Evolutionary conservation across 1,140 invertebrate species (phyloP), one percentile per base, ranked within the genome.

Genomic region (Euura saliciscinereae): DNA sequence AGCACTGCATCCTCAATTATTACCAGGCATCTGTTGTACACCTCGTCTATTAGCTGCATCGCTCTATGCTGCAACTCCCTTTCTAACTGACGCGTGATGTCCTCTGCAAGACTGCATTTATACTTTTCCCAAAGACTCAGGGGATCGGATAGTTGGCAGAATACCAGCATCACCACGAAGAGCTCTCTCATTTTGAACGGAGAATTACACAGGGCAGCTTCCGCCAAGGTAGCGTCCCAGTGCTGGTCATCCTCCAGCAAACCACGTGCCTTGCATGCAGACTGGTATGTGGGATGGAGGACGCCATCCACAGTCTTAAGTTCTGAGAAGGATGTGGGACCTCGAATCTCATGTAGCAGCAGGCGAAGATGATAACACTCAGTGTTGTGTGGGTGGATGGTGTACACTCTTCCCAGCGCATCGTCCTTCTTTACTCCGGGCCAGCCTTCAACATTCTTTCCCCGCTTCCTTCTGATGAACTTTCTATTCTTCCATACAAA

Each of bases 351-450:
- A 76, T 80, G 69, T 76, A 89, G 79, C 69, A 89, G 78, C 68
- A 89, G 64, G 72, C 83, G 76, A 68, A 89, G 75, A 81, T 83
- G 81, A 79, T 77, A 88, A 65, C 82, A 81, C 79, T 87, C 83
- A n/a, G 71, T 73, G 69, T 85, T 80, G n/a, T 81, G 83, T 42
- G 83, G 82, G 78, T 83, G 79, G 45, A 88, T 74, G 6, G 78
- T 79, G 75, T 87, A 86, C 11, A 87, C 77, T 76, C 81, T 75
- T 81, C 76, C 78, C 79, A 73, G 77, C 75, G 69, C 73, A 28
- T 28, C 28, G 28, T 28, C 28, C 28, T 28, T 28, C 28, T 28
- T 28, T 1, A 28, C 28, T 28, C 74, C 72, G 72, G 71, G n/a
- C 65, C 75, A 28, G 28, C 28, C 28, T 28, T 76, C 68, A 73